Base-by-base conservation (phyloP, 2,797 vertebrate genomes). In the Pangasius djambal region DNA sequence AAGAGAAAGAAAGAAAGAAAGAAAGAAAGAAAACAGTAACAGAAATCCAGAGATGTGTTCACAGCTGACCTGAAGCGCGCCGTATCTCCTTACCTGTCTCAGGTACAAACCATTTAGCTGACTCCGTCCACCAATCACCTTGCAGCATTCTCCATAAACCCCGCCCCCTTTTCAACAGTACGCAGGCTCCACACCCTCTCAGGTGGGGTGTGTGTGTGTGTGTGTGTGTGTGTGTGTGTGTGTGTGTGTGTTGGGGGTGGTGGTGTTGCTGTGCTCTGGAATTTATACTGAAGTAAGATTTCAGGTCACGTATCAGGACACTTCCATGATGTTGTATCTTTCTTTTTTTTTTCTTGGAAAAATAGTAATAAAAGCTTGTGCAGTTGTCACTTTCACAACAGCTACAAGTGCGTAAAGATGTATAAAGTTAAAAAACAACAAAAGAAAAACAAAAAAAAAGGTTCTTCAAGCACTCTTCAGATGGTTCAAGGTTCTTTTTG, bases 51-150 rank as follows among this genome's bases (percentile, higher is more conserved):
- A 75, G n/a, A 44, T 72, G 84, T 92, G 90, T 44, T 44, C 88
- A 85, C 87, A 82, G 87, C 91, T 89, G 89, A 91, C 50, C 92
- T 90, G 92, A 91, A 94, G 94, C 92, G 92, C 88, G 87, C 78
- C 93, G 94, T 95, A 94, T 97, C 96, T 97, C 95, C 95, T 95
- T 95, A 96, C 94, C 96, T 96, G 93, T 91, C 92, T 90, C 93
- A 95, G 95, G 92, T 95, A 94, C 94, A 91, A 96, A 95, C 18
- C 92, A 94, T 96, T 97, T 97, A 97, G 97, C 96, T 94, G 92
- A 88, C 50, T 70, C 22, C 88, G 85, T 89, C 92, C 93, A 92
- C 97, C 97, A 97, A 97, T 98, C 87, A 91, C 81, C 82, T 93
- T 25, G 91, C 91, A 92, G 93, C 91, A 92, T 55, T 65, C 1